phyloP scores from a whole-genome alignment of 2,888 invertebrate genomes.

The Acronicta alni region DNA sequence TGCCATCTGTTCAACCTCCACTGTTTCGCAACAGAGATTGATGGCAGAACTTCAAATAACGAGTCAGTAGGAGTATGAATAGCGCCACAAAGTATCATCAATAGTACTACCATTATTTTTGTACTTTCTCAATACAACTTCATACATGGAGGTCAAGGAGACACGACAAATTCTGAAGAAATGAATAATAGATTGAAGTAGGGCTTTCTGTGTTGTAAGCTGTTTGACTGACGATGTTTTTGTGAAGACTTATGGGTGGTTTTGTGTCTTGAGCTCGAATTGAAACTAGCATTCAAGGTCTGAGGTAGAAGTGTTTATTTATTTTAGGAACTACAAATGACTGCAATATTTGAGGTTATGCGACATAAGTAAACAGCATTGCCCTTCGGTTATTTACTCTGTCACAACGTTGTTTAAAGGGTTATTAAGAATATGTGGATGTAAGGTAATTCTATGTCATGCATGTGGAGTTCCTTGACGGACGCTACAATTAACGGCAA shows the following conservation, averaged over 20 bases:
- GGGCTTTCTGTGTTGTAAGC: constrained; percentile 23
- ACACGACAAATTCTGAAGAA: constrained; percentile 36
- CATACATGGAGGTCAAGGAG: constrained; percentile 47
- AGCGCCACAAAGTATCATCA: constrained; percentile 44
- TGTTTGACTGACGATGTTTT: constrained; percentile 29
- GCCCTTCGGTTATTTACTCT: too few relatives aligned
- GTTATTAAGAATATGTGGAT: not conserved
- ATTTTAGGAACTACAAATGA: too few relatives aligned
- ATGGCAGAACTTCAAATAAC: constrained; percentile 45
- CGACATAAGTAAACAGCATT: too few relatives aligned
- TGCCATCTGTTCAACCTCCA: constrained; percentile 43
- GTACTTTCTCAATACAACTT: constrained; percentile 43
- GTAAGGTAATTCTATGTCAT: too few relatives aligned
- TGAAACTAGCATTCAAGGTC: not conserved
- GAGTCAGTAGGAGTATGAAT: constrained; percentile 56
- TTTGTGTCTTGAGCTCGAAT: not conserved
- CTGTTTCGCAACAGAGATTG: constrained; percentile 44
- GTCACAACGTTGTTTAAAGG: too few relatives aligned
- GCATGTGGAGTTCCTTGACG: too few relatives aligned
- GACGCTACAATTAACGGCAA: too few relatives aligned
- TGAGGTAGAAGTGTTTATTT: not conserved
- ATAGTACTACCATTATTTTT: constrained; percentile 50
- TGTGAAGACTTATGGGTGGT: constrained; percentile 5
- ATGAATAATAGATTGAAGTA: constrained; percentile 26
- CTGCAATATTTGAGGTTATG: too few relatives aligned